Conservation (phyloP, 2,113 vertebrate species). For the Calonectris borealis region DNA sequence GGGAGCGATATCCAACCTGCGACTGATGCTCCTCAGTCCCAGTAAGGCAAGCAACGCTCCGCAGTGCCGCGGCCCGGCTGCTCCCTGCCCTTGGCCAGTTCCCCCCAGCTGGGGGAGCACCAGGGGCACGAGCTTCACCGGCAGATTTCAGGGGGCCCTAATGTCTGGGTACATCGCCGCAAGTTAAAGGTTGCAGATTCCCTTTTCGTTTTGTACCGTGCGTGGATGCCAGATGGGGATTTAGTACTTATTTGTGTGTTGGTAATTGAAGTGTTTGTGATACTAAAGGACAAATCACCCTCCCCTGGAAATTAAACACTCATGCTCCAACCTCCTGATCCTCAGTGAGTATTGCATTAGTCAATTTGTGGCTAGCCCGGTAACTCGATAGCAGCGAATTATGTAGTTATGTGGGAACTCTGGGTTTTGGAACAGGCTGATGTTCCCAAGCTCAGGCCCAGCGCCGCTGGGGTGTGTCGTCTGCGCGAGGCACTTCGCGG, state of each 20-base stretch:
- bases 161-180: background rate
- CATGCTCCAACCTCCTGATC: background rate
- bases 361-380: slow-evolving; percentile 61
- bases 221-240: background rate
- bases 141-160: background rate
- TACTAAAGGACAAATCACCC: background rate
- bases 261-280: background rate
- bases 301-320: slow-evolving; percentile 34
- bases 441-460: slow-evolving; percentile 70
- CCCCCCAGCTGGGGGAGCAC: background rate
- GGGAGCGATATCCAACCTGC: background rate
- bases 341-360: slow-evolving; percentile 40
- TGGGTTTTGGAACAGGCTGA: slow-evolving; percentile 69
- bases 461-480: slow-evolving; percentile 57
- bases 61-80: background rate
- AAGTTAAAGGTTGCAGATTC: background rate
- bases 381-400: slow-evolving; percentile 62
- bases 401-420: slow-evolving; percentile 71
- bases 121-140: background rate
- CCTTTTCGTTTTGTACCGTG: background rate
- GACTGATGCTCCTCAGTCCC: background rate
- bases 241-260: background rate
- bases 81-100: background rate
- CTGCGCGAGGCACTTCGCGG: background rate
- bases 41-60: background rate